Conservation (phyloP, 2,113 vertebrate genomes). For the Xyliphius kryptos region DNA sequence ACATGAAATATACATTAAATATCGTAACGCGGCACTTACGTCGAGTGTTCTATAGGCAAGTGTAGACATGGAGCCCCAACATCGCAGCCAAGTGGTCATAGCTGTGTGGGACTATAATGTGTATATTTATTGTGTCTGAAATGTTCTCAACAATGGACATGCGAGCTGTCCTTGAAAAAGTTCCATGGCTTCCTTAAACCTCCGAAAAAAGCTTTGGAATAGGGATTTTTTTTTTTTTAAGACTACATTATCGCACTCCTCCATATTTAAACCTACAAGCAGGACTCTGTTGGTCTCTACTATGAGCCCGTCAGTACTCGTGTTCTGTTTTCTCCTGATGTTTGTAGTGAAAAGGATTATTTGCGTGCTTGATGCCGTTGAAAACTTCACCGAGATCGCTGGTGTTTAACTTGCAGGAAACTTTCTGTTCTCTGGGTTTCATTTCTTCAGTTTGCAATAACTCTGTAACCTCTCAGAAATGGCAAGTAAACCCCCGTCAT, state of each 20-base stretch:
- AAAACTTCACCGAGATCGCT: slow-evolving; percentile 15
- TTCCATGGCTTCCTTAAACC: neutral
- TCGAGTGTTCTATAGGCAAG: neutral
- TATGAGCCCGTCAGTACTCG: neutral
- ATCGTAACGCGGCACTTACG: neutral
- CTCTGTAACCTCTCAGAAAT: no score
- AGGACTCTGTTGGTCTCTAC: neutral
- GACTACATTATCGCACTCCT: slow-evolving; percentile 1
- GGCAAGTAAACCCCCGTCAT: no score
- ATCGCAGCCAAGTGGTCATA: neutral
- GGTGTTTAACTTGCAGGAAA: slow-evolving; percentile 7
- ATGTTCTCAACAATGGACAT: no score
- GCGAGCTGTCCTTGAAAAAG: neutral
- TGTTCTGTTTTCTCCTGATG: neutral
- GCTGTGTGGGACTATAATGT: neutral
- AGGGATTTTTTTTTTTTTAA: slow-evolving; percentile 6
- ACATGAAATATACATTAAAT: neutral
- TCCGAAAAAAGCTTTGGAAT: neutral
- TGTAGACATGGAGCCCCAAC: neutral
- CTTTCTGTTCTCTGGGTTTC: slow-evolving; percentile 17
- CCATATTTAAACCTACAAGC: neutral
- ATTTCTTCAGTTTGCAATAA: slow-evolving; percentile 39
- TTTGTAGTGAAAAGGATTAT: slow-evolving; percentile 1
- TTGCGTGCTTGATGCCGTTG: slow-evolving; percentile 13
- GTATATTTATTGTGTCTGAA: slow-evolving; percentile 13